phyloP scores from a whole-genome alignment of 2,113 vertebrate species.

The Nothocercus nigrocapillus region DNA sequence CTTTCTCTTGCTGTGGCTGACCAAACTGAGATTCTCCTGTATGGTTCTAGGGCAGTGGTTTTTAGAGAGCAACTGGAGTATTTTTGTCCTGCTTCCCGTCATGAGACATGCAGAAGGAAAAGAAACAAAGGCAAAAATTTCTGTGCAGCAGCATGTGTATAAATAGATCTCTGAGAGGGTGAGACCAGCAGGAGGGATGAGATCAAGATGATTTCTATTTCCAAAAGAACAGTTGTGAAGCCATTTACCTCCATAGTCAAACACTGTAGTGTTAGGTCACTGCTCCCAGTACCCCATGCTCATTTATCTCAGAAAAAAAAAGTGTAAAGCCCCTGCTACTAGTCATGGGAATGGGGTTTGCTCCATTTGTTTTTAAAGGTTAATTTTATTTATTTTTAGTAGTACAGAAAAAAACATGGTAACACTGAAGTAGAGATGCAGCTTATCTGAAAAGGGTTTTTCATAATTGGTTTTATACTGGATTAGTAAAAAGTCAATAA shows the following conservation, averaged over 20 bases:
- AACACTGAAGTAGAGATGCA: background rate
- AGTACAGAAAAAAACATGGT: background rate
- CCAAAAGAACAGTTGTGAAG: background rate
- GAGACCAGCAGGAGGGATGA: slow-evolving; percentile 23
- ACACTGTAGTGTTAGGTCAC: background rate
- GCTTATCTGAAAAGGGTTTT: slow-evolving; percentile 26
- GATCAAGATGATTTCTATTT: slow-evolving; percentile 11
- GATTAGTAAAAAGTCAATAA: slow-evolving; percentile 32
- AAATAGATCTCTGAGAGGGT: slow-evolving; percentile 33
- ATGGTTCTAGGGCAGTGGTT: background rate
- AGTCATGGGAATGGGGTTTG: background rate
- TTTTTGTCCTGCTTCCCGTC: background rate
- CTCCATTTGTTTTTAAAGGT: background rate
- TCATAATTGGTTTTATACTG: background rate
- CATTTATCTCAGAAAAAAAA: background rate
- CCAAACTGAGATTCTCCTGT: background rate
- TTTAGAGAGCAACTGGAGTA: background rate
- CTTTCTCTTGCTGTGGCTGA: background rate
- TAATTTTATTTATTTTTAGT: slow-evolving; percentile 23
- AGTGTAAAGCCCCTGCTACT: background rate
- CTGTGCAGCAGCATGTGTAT: background rate
- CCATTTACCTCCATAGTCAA: slow-evolving; percentile 11
- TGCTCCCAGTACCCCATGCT: background rate
- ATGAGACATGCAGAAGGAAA: background rate
- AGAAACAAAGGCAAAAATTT: slow-evolving; percentile 18